Evolutionary conservation across 2,888 invertebrate genomes (phyloP), one percentile per base, ranked within the genome.

Genomic region (Anthrax anthrax): DNA sequence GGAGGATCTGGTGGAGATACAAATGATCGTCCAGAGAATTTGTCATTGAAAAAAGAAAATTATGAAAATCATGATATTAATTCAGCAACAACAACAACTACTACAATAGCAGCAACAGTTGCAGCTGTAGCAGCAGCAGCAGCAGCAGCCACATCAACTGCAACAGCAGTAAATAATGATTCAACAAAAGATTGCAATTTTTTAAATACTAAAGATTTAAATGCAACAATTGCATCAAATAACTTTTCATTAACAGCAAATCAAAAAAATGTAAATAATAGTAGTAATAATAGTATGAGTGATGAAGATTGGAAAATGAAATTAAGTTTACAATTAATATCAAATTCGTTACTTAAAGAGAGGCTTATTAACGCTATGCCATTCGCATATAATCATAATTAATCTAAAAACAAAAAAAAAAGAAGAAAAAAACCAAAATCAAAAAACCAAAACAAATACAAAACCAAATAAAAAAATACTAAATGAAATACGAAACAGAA

Each of bases 271-370:
- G 9, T 4, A 3, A n/a, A 18, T 23, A 23, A 8, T 9, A 16
- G 8, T 12, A 39, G 4, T 18, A 36, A 37, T 36, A 42, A 39
- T 16, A 42, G 40, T 18, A 47, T 49, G 42, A 38, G 17, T 37
- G 51, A 51, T 50, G 66, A 67, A 47, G 66, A 67, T 49, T 67
- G 66, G 66, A 67, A 67, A 55, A 66, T 67, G 66, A 67, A 67
- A 57, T 56, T 67, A 37, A 65, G 67, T 51, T 58, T 67, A 55
- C 67, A 67, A 54, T 56, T 67, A 42, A 66, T 66, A 49, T 66
- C 66, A 44, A 66, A 66, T 58, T 64, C 66, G 37, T 57, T 66
- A 56, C 60, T 66, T 51, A 66, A 66, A 56, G 67, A 66, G 56
- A 62, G 67, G 29, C 54, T 67, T 42, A 58, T 67, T 57, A 67